phyloP scores from a whole-genome alignment of 23 tunicate species.

The Clavelina lepadiformis region DNA sequence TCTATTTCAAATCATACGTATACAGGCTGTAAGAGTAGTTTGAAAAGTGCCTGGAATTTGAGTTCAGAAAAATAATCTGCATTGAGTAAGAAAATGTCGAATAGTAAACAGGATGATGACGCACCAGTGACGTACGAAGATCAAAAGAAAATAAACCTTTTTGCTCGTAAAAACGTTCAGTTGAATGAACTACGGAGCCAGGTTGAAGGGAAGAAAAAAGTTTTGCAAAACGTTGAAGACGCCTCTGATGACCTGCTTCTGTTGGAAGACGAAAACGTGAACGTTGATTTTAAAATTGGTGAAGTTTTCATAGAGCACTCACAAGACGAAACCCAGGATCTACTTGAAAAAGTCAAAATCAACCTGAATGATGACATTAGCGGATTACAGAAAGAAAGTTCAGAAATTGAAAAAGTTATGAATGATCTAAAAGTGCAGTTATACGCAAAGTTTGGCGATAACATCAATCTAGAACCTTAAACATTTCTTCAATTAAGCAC shows the following conservation, averaged over 20 bases:
- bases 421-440: constrained; percentile 77
- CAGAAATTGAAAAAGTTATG: constrained; percentile 51
- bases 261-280: constrained; percentile 53
- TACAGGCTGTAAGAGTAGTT: no score
- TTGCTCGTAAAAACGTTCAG: constrained; percentile 64
- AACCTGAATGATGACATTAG: constrained; percentile 21
- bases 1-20: no score
- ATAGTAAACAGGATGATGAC: constrained; percentile 33
- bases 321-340: constrained; percentile 46
- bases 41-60: no score
- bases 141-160: constrained; percentile 86
- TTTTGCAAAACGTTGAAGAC: constrained; percentile 70
- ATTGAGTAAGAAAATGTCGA: no score
- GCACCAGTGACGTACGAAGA: constrained; percentile 77
- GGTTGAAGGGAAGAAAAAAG: constrained; percentile 55
- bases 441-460: constrained; percentile 94
- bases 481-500: no score
- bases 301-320: constrained; percentile 73
- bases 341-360: constrained; percentile 49
- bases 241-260: constrained; percentile 68
- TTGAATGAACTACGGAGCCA: constrained; percentile 48
- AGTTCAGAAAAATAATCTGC: no score
- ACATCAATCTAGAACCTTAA: constrained; percentile 75
- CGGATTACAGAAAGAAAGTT: constrained; percentile 15
- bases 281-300: constrained; percentile 52